Evolutionary conservation across 1,140 invertebrate genomes (phyloP).

Genomic region (Myzus persicae): DNA sequence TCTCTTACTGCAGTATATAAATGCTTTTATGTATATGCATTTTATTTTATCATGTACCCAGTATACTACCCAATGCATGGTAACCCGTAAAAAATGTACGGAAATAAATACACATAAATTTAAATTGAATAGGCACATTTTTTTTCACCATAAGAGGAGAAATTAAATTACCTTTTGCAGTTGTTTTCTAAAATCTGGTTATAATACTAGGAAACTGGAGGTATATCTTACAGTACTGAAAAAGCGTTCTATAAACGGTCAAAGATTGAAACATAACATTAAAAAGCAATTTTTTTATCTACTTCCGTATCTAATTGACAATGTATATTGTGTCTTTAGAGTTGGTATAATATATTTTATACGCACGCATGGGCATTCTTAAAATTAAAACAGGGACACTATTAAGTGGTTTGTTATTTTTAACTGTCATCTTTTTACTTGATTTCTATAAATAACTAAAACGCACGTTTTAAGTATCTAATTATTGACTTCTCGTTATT

Average conservation of each 20-base stretch:
- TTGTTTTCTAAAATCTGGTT: neutral
- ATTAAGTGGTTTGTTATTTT: neutral
- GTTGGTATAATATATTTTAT: neutral
- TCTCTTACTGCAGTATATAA: neutral
- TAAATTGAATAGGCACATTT: neutral
- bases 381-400: neutral
- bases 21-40: neutral
- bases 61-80: no score
- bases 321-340: neutral
- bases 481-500: neutral
- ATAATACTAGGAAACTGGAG: neutral
- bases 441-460: neutral
- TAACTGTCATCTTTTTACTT: neutral
- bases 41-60: no score
- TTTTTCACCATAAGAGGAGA: neutral
- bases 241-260: neutral
- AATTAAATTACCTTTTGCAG: neutral
- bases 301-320: constrained; percentile 10
- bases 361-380: neutral
- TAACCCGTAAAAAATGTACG: neutral
- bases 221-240: neutral
- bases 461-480: neutral
- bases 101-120: neutral
- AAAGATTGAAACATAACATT: neutral
- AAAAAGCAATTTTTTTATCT: neutral